Base-by-base conservation (phyloP, 2,888 invertebrate genomes). In the Netelia inedita region DNA sequence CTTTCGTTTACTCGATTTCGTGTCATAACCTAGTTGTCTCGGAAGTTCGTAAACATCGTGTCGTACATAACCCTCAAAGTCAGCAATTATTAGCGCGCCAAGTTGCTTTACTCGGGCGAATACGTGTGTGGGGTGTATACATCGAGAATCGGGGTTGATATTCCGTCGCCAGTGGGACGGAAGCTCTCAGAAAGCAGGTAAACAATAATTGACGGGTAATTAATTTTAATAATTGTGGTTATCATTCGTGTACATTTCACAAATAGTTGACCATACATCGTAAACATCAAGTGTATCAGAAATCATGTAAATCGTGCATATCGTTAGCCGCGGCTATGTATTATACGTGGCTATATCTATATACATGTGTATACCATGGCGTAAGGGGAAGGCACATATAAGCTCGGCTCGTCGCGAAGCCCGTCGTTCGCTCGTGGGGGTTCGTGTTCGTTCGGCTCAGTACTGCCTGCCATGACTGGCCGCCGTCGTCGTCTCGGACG, bases 381-480 rank as follows among this genome's bases (percentile, higher is more conserved):
- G 43, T 28, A 53, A 71, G 28, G 43, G 46, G 81, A 61, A 74
- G 50, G 68, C 79, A 53, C 23, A 72, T 65, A 66, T 3, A 61
- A 41, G 43, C 21, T 21, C 16, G 11, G 10, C 61, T 61, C 61
- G 72, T 16, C 59, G 43, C 57, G 78, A 46, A 50, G 66, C 78
- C 81, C 23, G 85, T 57, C 83, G 81, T 83, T 71, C 53, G 85
- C 85, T 90, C 91, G 91, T 86, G 79, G 41, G 71, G 72, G 82
- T 75, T 91, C 91, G 91, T 69, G 9, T 6, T 66, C 73, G 66
- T 80, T 91, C 91, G 91, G 87, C 87, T 79, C 79, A 86, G 81
- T 88, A 85, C 85, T 89, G 91, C 88, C 91, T 92, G 92, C 91
- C 93, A 93, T 93, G 92, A 91, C 93, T 92, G 93, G 91, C 89